Percentiles rank a stretch among this genome's conserved stretches.
phyloP scores from a whole-genome alignment of 2,113 vertebrate species.

The Stigmatopora nigra region DNA sequence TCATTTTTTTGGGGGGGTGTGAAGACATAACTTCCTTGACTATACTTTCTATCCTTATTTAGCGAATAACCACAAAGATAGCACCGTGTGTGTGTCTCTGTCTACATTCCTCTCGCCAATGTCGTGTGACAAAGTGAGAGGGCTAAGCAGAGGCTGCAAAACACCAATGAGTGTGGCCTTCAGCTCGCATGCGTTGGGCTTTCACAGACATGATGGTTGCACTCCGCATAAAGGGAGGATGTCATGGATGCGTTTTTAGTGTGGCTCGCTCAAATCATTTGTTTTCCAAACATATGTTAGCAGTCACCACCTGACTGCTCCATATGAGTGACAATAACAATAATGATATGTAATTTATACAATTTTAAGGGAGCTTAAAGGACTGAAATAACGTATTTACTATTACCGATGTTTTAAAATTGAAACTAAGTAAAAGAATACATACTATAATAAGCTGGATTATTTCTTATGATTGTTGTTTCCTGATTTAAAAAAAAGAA shows the following conservation, averaged over 20 bases:
- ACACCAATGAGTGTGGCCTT: slow-evolving; percentile 71
- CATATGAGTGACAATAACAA: not conserved
- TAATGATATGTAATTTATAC: not conserved
- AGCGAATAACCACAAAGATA: slow-evolving; percentile 68
- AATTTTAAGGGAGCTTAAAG: not conserved
- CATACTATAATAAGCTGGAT: too few relatives aligned
- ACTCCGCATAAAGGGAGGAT: slow-evolving; percentile 28
- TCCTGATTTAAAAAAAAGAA: too few relatives aligned
- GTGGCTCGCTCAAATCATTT: not conserved
- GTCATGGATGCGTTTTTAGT: slow-evolving; percentile 18
- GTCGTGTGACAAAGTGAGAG: slow-evolving; percentile 30
- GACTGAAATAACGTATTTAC: too few relatives aligned
- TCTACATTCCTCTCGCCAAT: slow-evolving; percentile 52
- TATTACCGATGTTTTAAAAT: too few relatives aligned
- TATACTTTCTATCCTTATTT: slow-evolving; percentile 55
- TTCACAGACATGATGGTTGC: slow-evolving; percentile 25
- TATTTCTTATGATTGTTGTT: too few relatives aligned
- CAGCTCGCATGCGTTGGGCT: slow-evolving; percentile 35
- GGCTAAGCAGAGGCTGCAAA: slow-evolving; percentile 84
- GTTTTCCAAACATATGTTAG: not conserved
- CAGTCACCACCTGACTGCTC: not conserved
- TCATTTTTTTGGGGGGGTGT: slow-evolving; percentile 64
- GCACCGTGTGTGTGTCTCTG: slow-evolving; percentile 67
- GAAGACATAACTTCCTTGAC: slow-evolving; percentile 74
- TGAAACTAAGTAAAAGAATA: too few relatives aligned